Percentiles rank a stretch among this genome's conserved stretches.
phyloP scores from a whole-genome alignment of 2,888 invertebrate genomes.

The Calameuta pallipes region DNA sequence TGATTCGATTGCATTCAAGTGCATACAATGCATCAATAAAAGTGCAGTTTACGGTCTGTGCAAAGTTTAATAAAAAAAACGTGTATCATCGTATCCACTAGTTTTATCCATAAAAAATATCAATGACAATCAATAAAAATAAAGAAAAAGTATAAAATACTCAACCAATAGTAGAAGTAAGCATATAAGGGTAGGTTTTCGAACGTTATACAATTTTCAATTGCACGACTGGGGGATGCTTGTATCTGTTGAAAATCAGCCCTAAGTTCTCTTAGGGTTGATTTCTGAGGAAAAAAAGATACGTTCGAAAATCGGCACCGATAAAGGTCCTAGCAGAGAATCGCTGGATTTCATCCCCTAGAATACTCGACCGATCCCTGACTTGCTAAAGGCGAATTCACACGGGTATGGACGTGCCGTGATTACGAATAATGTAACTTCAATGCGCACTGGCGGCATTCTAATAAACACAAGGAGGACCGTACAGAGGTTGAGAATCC shows the following conservation, averaged over 20 bases:
- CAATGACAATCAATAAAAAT: background rate
- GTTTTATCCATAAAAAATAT: background rate
- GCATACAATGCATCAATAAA: background rate
- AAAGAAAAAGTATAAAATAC: background rate
- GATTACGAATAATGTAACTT: background rate
- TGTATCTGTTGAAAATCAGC: too few relatives aligned
- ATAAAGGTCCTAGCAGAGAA: background rate
- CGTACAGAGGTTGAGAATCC: background rate
- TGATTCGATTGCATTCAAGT: background rate
- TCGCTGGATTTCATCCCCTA: background rate
- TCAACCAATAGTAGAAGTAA: background rate
- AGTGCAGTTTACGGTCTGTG: background rate
- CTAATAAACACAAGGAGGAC: background rate
- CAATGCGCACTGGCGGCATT: background rate
- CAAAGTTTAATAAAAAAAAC: background rate
- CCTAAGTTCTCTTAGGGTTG: background rate
- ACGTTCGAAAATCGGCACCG: background rate
- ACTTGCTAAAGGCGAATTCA: background rate
- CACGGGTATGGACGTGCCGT: background rate
- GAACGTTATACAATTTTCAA: too few relatives aligned
- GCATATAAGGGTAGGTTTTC: background rate
- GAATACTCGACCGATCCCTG: background rate
- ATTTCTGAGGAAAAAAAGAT: background rate
- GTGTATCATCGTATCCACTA: background rate
- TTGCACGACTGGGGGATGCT: too few relatives aligned